A percentile compares a stretch with the other conserved stretches of the same genome.
Evolutionary conservation across 2,797 vertebrate genomes (phyloP).

Genomic region (Pipistrellus pipistrellus): DNA sequence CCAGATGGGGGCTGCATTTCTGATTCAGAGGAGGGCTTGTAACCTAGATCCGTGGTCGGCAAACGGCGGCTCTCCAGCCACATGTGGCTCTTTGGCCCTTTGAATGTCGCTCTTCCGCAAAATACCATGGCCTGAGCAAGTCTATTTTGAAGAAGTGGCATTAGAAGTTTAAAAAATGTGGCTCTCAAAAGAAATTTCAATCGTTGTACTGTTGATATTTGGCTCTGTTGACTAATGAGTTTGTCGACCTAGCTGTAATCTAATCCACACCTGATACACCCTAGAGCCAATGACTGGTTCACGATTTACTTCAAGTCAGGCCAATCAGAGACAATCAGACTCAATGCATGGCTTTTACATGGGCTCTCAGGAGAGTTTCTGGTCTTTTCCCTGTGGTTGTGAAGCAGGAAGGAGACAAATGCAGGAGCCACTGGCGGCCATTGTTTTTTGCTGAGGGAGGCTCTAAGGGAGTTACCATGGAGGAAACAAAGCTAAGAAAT

Average conservation of each 20-base stretch:
- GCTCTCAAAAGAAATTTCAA: no score
- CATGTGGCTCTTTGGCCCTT: no score
- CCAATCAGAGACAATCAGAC: not conserved
- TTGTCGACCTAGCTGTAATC: not conserved
- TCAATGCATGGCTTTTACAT: not conserved
- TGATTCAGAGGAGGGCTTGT: not conserved
- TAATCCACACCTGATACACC: not conserved
- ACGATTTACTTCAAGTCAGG: not conserved
- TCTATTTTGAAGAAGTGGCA: no score
- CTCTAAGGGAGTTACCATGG: not conserved
- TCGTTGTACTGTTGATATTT: no score
- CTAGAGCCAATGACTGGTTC: not conserved
- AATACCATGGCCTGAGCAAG: no score
- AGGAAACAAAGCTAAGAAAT: not conserved
- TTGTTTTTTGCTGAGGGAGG: not conserved
- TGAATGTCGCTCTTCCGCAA: no score
- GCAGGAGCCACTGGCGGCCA: not conserved
- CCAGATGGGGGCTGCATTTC: not conserved
- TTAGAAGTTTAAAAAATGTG: no score
- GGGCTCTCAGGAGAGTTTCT: not conserved
- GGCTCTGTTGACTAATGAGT: no score
- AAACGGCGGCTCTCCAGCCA: no score
- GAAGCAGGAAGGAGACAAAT: not conserved
- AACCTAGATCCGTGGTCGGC: not conserved
- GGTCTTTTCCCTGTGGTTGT: not conserved